phyloP scores from a whole-genome alignment of 2,888 invertebrate genomes.

The Archips crataeganus region DNA sequence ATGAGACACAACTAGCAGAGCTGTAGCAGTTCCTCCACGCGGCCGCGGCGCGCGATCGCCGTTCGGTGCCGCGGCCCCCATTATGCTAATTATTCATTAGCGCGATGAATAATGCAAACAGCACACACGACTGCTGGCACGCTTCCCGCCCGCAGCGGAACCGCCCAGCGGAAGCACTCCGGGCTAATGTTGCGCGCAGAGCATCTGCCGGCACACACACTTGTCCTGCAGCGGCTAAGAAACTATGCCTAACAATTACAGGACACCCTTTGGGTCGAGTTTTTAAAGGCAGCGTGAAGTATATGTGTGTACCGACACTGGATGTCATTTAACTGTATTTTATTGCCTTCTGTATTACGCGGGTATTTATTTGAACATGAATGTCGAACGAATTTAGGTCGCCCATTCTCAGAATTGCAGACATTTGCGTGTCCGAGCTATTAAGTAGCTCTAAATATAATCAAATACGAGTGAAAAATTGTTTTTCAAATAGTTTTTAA shows the following conservation, averaged over 20 bases:
- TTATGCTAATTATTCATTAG: constrained; percentile 42
- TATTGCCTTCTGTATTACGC: too few relatives aligned
- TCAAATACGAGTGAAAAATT: too few relatives aligned
- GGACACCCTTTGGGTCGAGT: background rate
- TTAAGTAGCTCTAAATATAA: too few relatives aligned
- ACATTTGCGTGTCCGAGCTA: too few relatives aligned
- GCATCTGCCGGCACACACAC: background rate
- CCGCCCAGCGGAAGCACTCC: background rate
- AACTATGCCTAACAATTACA: background rate
- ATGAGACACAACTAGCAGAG: too few relatives aligned
- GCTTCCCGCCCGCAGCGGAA: constrained; percentile 3
- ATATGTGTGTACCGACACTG: too few relatives aligned
- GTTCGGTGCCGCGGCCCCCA: constrained; percentile 16
- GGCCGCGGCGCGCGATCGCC: constrained; percentile 11
- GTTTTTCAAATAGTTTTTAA: too few relatives aligned
- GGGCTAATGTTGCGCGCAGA: background rate
- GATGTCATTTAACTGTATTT: too few relatives aligned
- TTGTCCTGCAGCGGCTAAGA: background rate
- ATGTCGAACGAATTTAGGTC: too few relatives aligned
- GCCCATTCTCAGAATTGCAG: too few relatives aligned
- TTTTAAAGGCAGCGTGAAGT: too few relatives aligned
- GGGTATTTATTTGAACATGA: too few relatives aligned
- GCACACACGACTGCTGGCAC: constrained; percentile 5
- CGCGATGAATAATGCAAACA: constrained; percentile 37
- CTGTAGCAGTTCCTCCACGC: background rate